Evolutionary conservation across 2,888 invertebrate genomes (phyloP), one percentile per base, ranked within the genome.

Genomic region (Euzophera pinguis): DNA sequence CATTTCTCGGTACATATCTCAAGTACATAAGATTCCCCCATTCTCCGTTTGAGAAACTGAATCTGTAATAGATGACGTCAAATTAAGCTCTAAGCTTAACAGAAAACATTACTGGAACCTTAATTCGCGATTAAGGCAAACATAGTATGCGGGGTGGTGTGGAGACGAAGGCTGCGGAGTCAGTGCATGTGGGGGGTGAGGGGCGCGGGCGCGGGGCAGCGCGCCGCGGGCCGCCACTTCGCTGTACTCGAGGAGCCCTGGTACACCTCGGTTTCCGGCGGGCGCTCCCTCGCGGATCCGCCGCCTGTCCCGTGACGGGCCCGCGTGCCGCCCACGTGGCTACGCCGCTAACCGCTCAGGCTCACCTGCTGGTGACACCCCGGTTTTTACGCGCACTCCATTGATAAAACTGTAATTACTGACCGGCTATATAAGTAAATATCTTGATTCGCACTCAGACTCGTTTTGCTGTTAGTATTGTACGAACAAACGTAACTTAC

Each of bases 91-190:
- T 81, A 78, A 84, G 82, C 84, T 82, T 79, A 81, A 80, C 80
- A 80, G 85, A 86, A 86, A 88, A 88, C 85, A 85, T 87, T 85
- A 81, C 81, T 80, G 81, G 81, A 81, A 81, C 81, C 84, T 87
- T 89, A 88, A 88, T 88, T 89, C 80, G 86, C 86, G 87, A 87
- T 89, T 88, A 88, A 88, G 83, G 84, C 87, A 85, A 89, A 85
- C 84, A 88, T 84, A 84, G 87, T 84, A 80, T 77, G 84, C 85
- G 84, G 87, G 87, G 88, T 84, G 85, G 83, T 84, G 82, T 79
- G 85, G 88, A 88, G 84, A 80, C 82, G 84, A 78, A 80, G 88
- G 81, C 80, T 80, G 78, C 80, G 81, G 81, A 83, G 75, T 65
- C 73, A 77, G 86, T 84, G 86, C 85, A 85, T 84, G 81, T 77